Evolutionary conservation across 2,888 invertebrate species (phyloP).

Genomic region (Portevinia maculata): DNA sequence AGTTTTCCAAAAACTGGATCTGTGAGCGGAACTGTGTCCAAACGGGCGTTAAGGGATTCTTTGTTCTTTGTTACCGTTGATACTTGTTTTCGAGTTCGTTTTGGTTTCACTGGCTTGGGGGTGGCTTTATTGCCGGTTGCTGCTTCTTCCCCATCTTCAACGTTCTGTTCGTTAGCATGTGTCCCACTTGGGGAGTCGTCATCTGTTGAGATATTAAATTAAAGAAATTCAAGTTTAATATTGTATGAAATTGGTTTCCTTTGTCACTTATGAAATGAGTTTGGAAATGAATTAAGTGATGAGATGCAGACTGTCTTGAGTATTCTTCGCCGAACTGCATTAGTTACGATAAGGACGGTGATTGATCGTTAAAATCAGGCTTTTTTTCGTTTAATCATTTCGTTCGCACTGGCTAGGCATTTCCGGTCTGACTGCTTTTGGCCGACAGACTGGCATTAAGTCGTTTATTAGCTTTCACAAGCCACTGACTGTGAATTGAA

Average conservation of each 20-base stretch:
- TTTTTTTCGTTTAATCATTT: too few species aligned
- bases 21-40: slow-evolving; percentile 82
- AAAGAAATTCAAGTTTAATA: slow-evolving; percentile 2
- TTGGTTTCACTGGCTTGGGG: slow-evolving; percentile 77
- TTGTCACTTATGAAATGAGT: too few species aligned
- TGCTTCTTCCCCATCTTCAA: slow-evolving; percentile 70
- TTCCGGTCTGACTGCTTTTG: too few species aligned
- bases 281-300: background rate
- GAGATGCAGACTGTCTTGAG: background rate
- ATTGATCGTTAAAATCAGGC: too few species aligned
- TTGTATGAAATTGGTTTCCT: background rate
- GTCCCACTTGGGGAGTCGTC: slow-evolving; percentile 25
- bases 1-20: slow-evolving; percentile 86
- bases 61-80: slow-evolving; percentile 82
- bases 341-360: background rate
- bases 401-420: too few species aligned
- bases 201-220: slow-evolving; percentile 49
- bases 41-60: slow-evolving; percentile 80
- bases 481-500: too few species aligned
- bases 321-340: background rate
- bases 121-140: slow-evolving; percentile 41
- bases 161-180: slow-evolving; percentile 37
- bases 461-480: too few species aligned
- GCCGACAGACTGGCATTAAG: too few species aligned
- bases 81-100: slow-evolving; percentile 77